Percentiles rank a stretch among this genome's conserved stretches.
Conservation (phyloP, 2,113 vertebrate genomes). For the Peromyscus maniculatus region DNA sequence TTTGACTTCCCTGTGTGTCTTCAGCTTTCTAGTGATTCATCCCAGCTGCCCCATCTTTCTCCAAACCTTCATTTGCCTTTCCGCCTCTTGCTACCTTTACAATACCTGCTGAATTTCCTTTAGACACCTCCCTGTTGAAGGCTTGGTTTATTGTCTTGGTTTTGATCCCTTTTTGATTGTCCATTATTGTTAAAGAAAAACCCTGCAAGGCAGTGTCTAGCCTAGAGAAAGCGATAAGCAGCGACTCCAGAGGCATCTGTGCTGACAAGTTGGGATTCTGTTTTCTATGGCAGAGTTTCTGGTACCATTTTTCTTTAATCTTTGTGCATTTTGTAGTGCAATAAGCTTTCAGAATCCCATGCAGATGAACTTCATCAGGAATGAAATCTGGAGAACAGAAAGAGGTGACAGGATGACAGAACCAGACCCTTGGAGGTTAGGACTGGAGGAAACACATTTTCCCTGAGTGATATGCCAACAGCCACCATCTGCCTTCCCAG, state of each 20-base stretch:
- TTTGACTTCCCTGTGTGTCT: background rate
- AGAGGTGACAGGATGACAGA: constrained; percentile 20
- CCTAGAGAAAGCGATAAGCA: background rate
- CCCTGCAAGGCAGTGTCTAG: background rate
- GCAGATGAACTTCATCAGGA: background rate
- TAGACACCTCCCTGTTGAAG: background rate
- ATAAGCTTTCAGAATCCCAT: background rate
- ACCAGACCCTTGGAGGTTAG: background rate
- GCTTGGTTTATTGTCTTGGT: background rate
- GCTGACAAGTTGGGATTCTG: background rate
- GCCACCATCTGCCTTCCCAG: background rate
- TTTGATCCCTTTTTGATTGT: background rate
- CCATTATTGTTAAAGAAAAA: background rate
- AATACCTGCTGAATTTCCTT: background rate
- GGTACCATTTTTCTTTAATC: background rate
- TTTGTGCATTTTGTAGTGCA: background rate
- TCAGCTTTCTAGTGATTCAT: background rate
- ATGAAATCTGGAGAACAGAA: background rate
- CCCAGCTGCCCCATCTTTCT: background rate
- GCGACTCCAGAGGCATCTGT: background rate
- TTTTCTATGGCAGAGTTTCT: background rate
- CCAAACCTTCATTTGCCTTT: background rate
- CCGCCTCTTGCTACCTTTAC: background rate
- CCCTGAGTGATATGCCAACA: background rate
- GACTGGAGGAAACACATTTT: background rate